Evolutionary conservation across 2,797 vertebrate species (phyloP).

Genomic region (Gymnopithys bicolor): DNA sequence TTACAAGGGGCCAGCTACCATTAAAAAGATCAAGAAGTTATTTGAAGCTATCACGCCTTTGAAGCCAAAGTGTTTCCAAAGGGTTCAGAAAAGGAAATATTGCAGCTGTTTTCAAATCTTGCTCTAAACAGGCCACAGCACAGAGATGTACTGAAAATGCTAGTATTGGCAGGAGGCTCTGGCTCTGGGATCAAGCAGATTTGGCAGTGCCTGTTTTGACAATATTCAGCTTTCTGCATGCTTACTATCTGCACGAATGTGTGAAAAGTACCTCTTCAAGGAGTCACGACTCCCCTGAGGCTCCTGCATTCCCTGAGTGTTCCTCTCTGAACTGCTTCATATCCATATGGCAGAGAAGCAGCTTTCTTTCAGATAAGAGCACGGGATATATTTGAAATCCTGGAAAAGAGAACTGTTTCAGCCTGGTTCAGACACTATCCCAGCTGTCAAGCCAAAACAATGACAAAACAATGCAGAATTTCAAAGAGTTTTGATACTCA

Average conservation of each 20-base stretch:
- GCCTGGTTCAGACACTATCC: not conserved
- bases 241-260: not conserved
- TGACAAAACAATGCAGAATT: constrained; percentile 4
- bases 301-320: not conserved
- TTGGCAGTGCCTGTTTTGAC: not conserved
- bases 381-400: not conserved
- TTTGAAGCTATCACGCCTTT: not conserved
- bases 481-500: not conserved
- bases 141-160: not conserved
- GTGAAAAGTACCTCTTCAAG: not conserved
- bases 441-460: constrained; percentile 17
- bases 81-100: not conserved
- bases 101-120: not conserved
- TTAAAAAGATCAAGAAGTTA: not conserved
- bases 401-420: not conserved
- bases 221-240: not conserved
- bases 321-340: not conserved
- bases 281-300: not conserved
- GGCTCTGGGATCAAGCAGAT: not conserved
- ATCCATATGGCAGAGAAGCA: not conserved
- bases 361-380: not conserved
- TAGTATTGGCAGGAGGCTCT: not conserved
- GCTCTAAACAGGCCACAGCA: not conserved
- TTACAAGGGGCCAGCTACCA: not conserved
- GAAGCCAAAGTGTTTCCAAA: not conserved